phyloP scores from a whole-genome alignment of 2,797 vertebrate genomes.

The Vultur gryphus region DNA sequence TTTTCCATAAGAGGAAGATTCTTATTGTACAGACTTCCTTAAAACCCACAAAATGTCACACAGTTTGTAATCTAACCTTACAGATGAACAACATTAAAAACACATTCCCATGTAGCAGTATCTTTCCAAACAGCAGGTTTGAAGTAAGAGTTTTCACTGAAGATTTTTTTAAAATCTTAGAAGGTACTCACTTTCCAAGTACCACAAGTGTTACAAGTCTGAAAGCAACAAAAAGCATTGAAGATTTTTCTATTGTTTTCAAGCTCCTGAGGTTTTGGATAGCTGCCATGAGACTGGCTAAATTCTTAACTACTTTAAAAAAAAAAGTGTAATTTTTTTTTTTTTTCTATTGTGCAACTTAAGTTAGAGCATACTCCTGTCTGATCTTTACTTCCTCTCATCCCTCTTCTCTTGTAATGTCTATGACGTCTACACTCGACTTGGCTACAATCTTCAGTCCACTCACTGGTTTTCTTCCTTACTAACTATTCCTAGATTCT shows the following conservation, averaged over 20 bases:
- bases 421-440: background rate
- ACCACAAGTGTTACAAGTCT: background rate
- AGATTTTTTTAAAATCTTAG: background rate
- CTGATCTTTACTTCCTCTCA: background rate
- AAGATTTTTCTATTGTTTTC: background rate
- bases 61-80: background rate
- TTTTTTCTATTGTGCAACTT: background rate
- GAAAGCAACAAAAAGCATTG: background rate
- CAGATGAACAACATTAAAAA: background rate
- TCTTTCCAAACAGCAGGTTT: background rate
- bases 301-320: background rate
- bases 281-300: background rate
- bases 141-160: background rate
- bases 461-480: background rate
- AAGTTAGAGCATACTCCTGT: background rate
- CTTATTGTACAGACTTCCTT: background rate
- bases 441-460: background rate
- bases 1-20: background rate
- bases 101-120: background rate
- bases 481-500: background rate
- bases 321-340: background rate
- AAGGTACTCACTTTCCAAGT: background rate
- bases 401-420: background rate
- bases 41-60: background rate
- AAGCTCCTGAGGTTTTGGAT: background rate